Percentiles rank a stretch among this genome's conserved stretches.
Conservation (phyloP, 1,140 invertebrate species). For the Galendromus occidentalis region DNA sequence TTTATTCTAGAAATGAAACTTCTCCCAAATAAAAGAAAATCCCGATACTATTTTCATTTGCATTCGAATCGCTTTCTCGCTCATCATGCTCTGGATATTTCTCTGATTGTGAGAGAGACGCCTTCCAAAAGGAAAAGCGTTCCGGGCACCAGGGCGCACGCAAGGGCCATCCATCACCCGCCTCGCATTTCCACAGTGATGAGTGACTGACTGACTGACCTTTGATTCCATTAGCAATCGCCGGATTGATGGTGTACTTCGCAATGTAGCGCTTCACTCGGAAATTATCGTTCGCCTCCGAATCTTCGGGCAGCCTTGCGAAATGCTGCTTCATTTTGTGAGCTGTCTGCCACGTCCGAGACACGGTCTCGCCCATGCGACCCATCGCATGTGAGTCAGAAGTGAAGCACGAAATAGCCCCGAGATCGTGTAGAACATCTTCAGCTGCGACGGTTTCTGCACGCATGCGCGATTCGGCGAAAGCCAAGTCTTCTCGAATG, state of each 20-base stretch:
- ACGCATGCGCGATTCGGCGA: conserved; percentile 28
- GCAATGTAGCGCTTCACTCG: conserved; percentile 27
- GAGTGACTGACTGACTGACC: no score
- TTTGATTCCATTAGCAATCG: conserved; percentile 26
- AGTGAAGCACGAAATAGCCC: conserved; percentile 28
- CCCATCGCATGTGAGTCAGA: conserved; percentile 30
- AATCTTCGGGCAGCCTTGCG: conserved; percentile 23
- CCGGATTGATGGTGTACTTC: conserved; percentile 31
- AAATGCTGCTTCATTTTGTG: conserved; percentile 28
- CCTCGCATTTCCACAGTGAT: no score
- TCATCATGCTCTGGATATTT: no score
- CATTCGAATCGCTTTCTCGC: no score
- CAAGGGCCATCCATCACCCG: no score
- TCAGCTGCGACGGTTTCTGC: conserved; percentile 29
- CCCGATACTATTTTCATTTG: no score
- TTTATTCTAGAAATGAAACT: background rate
- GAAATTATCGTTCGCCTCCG: conserved; percentile 26
- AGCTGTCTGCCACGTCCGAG: conserved; percentile 28
- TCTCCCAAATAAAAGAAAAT: no score
- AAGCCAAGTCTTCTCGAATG: conserved; percentile 27
- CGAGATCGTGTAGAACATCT: conserved; percentile 29
- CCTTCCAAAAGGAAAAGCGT: no score
- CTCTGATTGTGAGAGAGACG: no score
- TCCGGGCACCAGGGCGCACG: no score
- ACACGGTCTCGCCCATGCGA: conserved; percentile 26